phyloP scores from a whole-genome alignment of 2,888 invertebrate genomes.

The Poecilobothrus nobilitatus region DNA sequence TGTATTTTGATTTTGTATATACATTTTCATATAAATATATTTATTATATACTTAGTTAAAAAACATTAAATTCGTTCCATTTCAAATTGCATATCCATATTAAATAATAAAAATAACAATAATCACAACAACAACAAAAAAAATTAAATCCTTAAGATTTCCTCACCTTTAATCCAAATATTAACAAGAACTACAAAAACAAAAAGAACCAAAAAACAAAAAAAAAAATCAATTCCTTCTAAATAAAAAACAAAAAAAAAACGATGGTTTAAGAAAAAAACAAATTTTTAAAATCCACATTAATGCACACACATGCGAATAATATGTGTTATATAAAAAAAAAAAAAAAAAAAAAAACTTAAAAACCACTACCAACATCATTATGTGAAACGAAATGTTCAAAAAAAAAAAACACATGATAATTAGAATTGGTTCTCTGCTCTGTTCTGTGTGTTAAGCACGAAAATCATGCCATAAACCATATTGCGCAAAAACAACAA shows the following conservation, averaged over 20 bases:
- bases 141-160: background rate
- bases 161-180: background rate
- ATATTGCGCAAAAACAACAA: constrained; percentile 2
- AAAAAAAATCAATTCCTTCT: background rate
- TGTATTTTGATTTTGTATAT: no score
- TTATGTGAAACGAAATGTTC: background rate
- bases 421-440: background rate
- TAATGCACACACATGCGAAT: no score
- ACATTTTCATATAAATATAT: no score
- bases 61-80: background rate
- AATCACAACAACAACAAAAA: background rate
- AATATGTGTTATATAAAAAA: no score
- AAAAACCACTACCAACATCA: background rate
- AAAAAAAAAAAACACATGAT: background rate
- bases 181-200: background rate
- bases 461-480: constrained; percentile 5
- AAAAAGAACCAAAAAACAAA: background rate
- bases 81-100: background rate
- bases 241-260: background rate
- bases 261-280: no score
- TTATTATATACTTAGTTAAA: no score
- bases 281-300: no score
- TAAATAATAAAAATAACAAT: no score
- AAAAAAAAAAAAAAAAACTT: background rate
- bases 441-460: background rate